Conservation (phyloP, 2,888 invertebrate species). For the Mythimna albipuncta region DNA sequence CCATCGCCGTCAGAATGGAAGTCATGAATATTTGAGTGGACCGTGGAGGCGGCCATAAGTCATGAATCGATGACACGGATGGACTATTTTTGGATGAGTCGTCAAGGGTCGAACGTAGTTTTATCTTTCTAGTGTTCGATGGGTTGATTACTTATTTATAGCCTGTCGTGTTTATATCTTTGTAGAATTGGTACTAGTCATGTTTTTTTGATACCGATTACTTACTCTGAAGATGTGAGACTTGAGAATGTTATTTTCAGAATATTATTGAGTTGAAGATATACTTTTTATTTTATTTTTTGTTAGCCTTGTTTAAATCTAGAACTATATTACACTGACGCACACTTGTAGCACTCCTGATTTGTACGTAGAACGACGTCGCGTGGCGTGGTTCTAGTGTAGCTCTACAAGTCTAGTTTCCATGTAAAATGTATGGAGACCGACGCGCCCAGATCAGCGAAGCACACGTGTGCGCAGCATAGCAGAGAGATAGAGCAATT, state of each 20-base stretch:
- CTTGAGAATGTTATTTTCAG: background rate
- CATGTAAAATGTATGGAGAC: too few relatives aligned
- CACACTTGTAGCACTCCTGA: too few relatives aligned
- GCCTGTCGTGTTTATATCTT: background rate
- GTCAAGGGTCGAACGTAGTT: constrained; percentile 15
- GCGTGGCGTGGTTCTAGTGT: too few relatives aligned
- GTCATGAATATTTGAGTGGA: constrained; percentile 72
- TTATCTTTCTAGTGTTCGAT: constrained; percentile 2
- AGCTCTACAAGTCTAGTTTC: too few relatives aligned
- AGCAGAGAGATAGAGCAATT: too few relatives aligned
- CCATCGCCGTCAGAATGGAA: constrained; percentile 60
- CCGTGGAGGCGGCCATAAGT: constrained; percentile 62
- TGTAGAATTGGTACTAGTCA: background rate
- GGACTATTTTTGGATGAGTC: constrained; percentile 40
- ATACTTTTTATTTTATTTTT: background rate
- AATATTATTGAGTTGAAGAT: background rate
- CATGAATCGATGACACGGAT: constrained; percentile 61
- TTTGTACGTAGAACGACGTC: too few relatives aligned
- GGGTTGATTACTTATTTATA: constrained; percentile 26
- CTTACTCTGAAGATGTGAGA: too few relatives aligned
- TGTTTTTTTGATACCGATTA: background rate
- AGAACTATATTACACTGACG: too few relatives aligned
- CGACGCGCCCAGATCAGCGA: too few relatives aligned
- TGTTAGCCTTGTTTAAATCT: too few relatives aligned
- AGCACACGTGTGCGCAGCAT: too few relatives aligned